Evolutionary conservation across 1,140 invertebrate species (phyloP).

Genomic region (Telenomus remus): DNA sequence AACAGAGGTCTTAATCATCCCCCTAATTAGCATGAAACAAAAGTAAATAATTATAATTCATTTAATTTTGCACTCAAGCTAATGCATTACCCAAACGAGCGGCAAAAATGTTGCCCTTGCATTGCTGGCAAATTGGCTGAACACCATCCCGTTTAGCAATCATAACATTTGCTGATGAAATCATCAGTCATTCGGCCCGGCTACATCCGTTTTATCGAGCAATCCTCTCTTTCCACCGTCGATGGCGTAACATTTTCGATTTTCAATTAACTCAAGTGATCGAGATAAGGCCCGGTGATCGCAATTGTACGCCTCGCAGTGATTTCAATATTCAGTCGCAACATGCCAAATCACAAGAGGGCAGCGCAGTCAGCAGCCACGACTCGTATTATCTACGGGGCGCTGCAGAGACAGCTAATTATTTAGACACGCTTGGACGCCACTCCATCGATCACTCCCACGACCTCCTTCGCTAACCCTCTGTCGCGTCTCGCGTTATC

Average conservation of each 20-base stretch:
- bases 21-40: conserved; percentile 4
- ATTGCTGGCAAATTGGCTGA: conserved; percentile 2
- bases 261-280: conserved; percentile 25
- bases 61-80: background rate
- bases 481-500: conserved; percentile 21
- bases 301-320: conserved; percentile 14
- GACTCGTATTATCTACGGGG: conserved; percentile 64
- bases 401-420: conserved; percentile 74
- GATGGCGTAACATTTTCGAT: conserved; percentile 14
- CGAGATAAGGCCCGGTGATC: conserved; percentile 9
- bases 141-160: conserved; percentile 7
- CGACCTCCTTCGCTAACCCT: conserved; percentile 51
- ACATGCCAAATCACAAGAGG: conserved; percentile 52
- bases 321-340: conserved; percentile 3
- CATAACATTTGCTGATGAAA: conserved; percentile 34
- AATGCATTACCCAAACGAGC: background rate
- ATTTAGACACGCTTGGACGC: conserved; percentile 75
- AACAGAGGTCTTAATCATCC: background rate
- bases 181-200: conserved; percentile 11
- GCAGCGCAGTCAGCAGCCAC: conserved; percentile 64
- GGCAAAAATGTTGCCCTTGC: background rate
- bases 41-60: conserved; percentile 3
- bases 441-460: conserved; percentile 73
- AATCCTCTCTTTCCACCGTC: conserved; percentile 13
- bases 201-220: conserved; percentile 5